Evolutionary conservation across 1,140 invertebrate genomes (phyloP).

Genomic region (Sarcophaga bullata): DNA sequence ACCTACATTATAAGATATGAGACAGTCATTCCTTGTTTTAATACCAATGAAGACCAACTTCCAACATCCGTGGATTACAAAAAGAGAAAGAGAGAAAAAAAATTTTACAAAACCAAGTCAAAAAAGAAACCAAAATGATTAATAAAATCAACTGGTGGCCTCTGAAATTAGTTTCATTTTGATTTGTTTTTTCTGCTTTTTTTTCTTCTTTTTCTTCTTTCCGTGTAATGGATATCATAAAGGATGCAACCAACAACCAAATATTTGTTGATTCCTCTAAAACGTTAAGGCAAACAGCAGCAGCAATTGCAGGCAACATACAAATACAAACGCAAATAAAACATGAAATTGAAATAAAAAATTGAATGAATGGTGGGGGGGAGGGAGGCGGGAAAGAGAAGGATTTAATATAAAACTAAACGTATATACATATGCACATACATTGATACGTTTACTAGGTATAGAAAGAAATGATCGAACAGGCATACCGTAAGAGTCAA

Average conservation of each 20-base stretch:
- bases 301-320: neutral
- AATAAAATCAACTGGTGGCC: conserved; percentile 33
- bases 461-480: neutral
- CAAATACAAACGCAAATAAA: neutral
- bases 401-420: neutral
- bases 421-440: neutral
- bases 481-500: neutral
- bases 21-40: neutral
- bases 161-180: conserved; percentile 29
- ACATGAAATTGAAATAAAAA: neutral
- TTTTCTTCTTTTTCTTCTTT: neutral
- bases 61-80: neutral
- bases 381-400: too few species aligned
- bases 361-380: too few species aligned
- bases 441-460: neutral
- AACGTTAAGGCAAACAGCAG: neutral
- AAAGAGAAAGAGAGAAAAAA: neutral
- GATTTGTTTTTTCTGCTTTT: neutral
- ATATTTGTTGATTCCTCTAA: neutral
- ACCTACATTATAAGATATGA: neutral
- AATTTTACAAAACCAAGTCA: neutral
- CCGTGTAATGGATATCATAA: neutral
- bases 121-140: conserved; percentile 20
- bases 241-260: neutral
- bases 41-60: neutral